Base-by-base conservation (phyloP, 2,888 invertebrate genomes). In the Osmoderma eremita region DNA sequence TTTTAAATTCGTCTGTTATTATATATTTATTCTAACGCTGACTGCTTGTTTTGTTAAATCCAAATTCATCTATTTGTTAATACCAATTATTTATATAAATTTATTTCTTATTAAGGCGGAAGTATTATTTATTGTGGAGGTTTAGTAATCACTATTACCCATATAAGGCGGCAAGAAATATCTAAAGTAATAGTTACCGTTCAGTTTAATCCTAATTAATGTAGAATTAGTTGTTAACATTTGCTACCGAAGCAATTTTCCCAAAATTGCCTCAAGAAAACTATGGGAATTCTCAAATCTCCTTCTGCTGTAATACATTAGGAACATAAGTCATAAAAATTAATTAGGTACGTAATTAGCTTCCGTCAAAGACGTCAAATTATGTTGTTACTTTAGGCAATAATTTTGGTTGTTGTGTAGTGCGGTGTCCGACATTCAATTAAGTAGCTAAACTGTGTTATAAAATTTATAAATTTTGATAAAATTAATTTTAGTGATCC, bases 361-460 rank as follows among this genome's bases (percentile, higher is more conserved):
- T 61, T 61, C 58, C 45, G 58, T 61, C 58, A 61, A 61, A 61
- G 15, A 15, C 30, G 58, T 61, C 58, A 61, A 61, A 61, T 61
- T 61, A 61, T 61, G 58, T 48, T 61, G 58, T 61, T 61, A 61
- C 45, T 61, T 61, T 20, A 8, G 30, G 17, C 45, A 45, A 45
- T 61, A 45, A 45, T 45, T 45, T 61, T 45, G 30, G 30, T 42
- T 61, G 45, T 17, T 3, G 22, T 61, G 12, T 17, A 30, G 5
- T 45, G 36, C 4, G 22, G 3, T 45, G 17, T 42, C 24, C 10
- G 8, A 24, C 13, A 45, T 17, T 13, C 45, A 61, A 61, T 61
- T 61, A 61, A 45, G 12, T 15, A 45, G 13, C 13, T 39, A 56
- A 42, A 48, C 8, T 8, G 13, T 24, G 24, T 61, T 45, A 45